A percentile compares a stretch with the other conserved stretches of the same genome.
phyloP scores from a whole-genome alignment of 2,888 invertebrate species.

The Lithosia quadra region DNA sequence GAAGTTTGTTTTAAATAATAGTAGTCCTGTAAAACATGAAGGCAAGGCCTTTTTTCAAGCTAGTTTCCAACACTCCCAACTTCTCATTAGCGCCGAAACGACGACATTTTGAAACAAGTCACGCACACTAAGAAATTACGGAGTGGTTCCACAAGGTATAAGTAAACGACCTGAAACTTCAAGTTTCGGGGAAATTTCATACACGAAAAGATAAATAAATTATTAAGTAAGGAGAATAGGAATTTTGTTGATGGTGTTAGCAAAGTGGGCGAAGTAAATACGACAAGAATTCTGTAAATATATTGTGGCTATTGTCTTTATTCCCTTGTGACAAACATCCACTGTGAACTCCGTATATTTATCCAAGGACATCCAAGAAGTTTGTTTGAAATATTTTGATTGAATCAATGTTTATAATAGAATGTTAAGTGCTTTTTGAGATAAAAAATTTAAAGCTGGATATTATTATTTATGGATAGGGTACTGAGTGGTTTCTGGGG shows the following conservation, averaged over 20 bases:
- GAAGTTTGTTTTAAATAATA: not conserved
- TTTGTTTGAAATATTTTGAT: slow-evolving; percentile 3
- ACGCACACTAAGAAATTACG: slow-evolving; percentile 53
- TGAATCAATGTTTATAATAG: not conserved
- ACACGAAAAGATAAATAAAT: slow-evolving; percentile 51
- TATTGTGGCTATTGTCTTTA: not conserved
- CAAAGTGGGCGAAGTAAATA: slow-evolving; percentile 17
- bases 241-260: slow-evolving; percentile 30
- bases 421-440: not conserved
- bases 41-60: not conserved
- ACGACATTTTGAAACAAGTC: slow-evolving; percentile 49
- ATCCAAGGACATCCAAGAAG: not conserved
- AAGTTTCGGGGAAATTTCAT: slow-evolving; percentile 43
- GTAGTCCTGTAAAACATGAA: not conserved
- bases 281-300: slow-evolving; percentile 6
- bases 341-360: not conserved
- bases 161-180: slow-evolving; percentile 49
- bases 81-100: slow-evolving; percentile 26
- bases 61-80: slow-evolving; percentile 6
- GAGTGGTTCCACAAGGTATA: slow-evolving; percentile 43
- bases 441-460: not conserved
- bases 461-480: not conserved
- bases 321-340: not conserved
- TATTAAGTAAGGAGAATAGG: slow-evolving; percentile 39
- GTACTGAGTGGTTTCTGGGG: not conserved